Evolutionary conservation across 2,113 vertebrate genomes (phyloP), one percentile per base, ranked within the genome.

Genomic region (Reinhardtius hippoglossoides): DNA sequence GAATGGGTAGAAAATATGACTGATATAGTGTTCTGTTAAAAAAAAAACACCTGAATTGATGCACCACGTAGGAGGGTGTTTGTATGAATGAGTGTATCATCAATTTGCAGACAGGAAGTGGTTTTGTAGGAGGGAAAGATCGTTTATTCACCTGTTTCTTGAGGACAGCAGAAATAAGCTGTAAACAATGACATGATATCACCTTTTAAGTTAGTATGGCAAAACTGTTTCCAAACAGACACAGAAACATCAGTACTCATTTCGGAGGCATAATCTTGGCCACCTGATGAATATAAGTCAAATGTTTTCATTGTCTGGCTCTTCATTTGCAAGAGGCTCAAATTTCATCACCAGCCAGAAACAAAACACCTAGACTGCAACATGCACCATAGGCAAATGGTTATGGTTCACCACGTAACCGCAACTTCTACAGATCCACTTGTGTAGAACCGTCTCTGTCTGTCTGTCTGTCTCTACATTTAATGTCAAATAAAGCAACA

Each of bases 1-100:
- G 21, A 71, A 62, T 31, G 48, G n/a, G n/a, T 56, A 35, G 46
- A 67, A 52, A 67, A 42, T 31, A 3, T 56, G 40, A 64, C 35
- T 23, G n/a, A 46, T 44, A 35, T 57, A 67, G 57, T 48, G 63
- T 58, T 13, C 15, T 63, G 21, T 42, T 52, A 56, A 23, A 21
- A 13, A 18, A 27, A 75, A 26, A 27, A 27, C 50, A 18, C 1
- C 27, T 31, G 27, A 5, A 31, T 31, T 31, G 27, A 31, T 31
- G 27, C 4, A 31, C 18, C 21, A 16, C 3, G 44, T 23, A 13
- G n/a, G 14, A n/a, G 56, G 27, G 15, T 35, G 35, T 9, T 9
- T 35, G 8, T 64, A 16, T 50, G 16, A 18, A 35, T 76, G 20
- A 60, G 5, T 37, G 8, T 52, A 20, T 59, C 20, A 9, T 74